These are phyloP conservation scores for Cassiopea andromeda DNA, from an alignment of 30 jellyfish, hydroid and myxozoan genomes.

Conservation along the genomic window DNA sequence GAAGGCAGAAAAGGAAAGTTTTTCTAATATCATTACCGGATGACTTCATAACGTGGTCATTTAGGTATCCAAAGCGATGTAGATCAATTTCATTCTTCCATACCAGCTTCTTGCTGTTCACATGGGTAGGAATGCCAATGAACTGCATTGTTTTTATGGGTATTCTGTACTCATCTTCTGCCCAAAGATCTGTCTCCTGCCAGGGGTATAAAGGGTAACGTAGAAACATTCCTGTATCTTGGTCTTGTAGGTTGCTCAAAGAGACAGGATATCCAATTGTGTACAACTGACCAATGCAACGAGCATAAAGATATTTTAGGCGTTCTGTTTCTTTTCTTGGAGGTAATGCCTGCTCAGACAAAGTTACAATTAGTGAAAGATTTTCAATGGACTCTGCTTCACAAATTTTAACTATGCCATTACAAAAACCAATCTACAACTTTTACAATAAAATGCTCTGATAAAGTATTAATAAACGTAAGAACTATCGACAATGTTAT, in stretches of 20 bases:
- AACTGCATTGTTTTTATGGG: slow-evolving; percentile 49
- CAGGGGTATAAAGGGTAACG: slow-evolving; percentile 74
- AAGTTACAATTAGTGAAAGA: no score
- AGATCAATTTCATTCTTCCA: slow-evolving; percentile 72
- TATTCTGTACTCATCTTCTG: slow-evolving; percentile 35
- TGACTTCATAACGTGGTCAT: slow-evolving; percentile 69
- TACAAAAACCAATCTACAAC: no score
- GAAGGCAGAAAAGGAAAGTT: no score
- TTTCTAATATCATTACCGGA: slow-evolving; percentile 39
- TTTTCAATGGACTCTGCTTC: background rate
- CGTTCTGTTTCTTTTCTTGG: slow-evolving; percentile 51
- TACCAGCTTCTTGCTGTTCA: background rate
- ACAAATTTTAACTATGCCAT: no score
- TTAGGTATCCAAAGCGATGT: slow-evolving; percentile 34
- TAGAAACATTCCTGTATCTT: slow-evolving; percentile 31
- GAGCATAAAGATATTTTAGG: slow-evolving; percentile 31
- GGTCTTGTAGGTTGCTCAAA: slow-evolving; percentile 28
- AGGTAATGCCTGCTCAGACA: slow-evolving; percentile 58
- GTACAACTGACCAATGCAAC: slow-evolving; percentile 71
- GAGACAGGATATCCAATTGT: slow-evolving; percentile 65
- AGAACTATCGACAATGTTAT: no score
- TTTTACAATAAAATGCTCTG: no score
- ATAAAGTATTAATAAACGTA: no score
- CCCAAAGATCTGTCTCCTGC: slow-evolving; percentile 78
- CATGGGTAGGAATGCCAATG: slow-evolving; percentile 51